Percentiles rank a stretch among this genome's conserved stretches.
Evolutionary conservation across 1,140 invertebrate species (phyloP).

Genomic region (Bombyx mandarina): DNA sequence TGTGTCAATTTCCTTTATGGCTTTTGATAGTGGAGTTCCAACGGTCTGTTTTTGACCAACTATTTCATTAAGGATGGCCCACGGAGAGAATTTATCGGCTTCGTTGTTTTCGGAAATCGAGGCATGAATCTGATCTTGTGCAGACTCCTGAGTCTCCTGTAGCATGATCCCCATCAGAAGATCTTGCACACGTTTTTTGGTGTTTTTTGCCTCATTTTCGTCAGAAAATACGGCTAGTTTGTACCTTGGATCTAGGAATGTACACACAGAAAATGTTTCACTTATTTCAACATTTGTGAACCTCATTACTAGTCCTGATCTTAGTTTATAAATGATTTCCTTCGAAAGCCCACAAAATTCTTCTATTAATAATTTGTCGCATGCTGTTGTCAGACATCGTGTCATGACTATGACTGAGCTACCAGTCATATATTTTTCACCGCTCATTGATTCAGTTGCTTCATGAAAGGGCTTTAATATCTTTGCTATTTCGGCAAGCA

Average conservation of each 20-base stretch:
- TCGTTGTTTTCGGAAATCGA: too few species aligned
- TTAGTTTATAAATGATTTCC: background rate
- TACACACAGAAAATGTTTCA: slow-evolving; percentile 12
- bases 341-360: background rate
- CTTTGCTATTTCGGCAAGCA: slow-evolving; percentile 13
- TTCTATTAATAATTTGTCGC: background rate
- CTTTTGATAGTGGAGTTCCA: slow-evolving; percentile 10
- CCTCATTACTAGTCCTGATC: slow-evolving; percentile 1
- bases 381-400: slow-evolving; percentile 12
- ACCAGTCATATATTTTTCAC: slow-evolving; percentile 26
- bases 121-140: too few species aligned
- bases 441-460: slow-evolving; percentile 24
- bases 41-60: slow-evolving; percentile 3
- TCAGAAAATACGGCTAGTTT: slow-evolving; percentile 13
- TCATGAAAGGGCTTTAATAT: slow-evolving; percentile 27
- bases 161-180: too few species aligned
- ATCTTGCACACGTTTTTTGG: slow-evolving; percentile 6
- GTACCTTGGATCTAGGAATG: slow-evolving; percentile 17
- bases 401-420: slow-evolving; percentile 19
- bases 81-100: too few species aligned
- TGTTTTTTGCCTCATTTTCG: slow-evolving; percentile 8
- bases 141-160: too few species aligned
- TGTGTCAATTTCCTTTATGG: slow-evolving; percentile 13
- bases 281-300: slow-evolving; percentile 9
- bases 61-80: slow-evolving; percentile 8